A percentile compares a stretch with the other conserved stretches of the same genome.
These are phyloP conservation scores for Galerucella pusilla DNA, from an alignment of 2,888 invertebrate species.

Conservation along the genomic window DNA sequence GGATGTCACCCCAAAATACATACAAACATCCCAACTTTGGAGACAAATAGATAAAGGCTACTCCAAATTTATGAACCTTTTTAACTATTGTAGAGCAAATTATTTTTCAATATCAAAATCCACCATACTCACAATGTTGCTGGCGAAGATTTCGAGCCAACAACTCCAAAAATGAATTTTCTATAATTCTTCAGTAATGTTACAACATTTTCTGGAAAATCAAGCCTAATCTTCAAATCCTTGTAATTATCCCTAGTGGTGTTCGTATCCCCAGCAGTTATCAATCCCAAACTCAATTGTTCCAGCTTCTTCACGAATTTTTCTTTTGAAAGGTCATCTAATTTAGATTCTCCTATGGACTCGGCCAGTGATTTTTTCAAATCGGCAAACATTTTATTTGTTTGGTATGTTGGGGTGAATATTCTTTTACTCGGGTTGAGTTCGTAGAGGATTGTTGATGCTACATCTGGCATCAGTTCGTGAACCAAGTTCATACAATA, in stretches of 20 bases:
- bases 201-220: slow-evolving; percentile 33
- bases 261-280: slow-evolving; percentile 30
- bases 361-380: slow-evolving; percentile 21
- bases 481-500: slow-evolving; percentile 39
- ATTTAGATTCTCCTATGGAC: slow-evolving; percentile 27
- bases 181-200: slow-evolving; percentile 31
- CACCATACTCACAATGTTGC: slow-evolving; percentile 35
- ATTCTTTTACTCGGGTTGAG: slow-evolving; percentile 14
- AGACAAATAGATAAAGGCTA: too few species aligned
- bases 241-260: slow-evolving; percentile 26
- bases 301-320: slow-evolving; percentile 29
- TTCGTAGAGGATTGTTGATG: slow-evolving; percentile 33
- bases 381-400: slow-evolving; percentile 22
- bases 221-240: slow-evolving; percentile 7
- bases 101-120: neutral
- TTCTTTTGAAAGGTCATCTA: slow-evolving; percentile 24
- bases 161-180: slow-evolving; percentile 31
- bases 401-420: neutral
- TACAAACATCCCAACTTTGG: too few species aligned
- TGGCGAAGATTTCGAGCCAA: slow-evolving; percentile 24
- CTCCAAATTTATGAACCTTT: too few species aligned
- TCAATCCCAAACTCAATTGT: slow-evolving; percentile 32
- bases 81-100: too few species aligned
- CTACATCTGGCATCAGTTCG: slow-evolving; percentile 40
- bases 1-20: too few species aligned